These are phyloP conservation scores for Neria commutata DNA, from an alignment of 2,888 invertebrate genomes.

Conservation along the genomic window DNA sequence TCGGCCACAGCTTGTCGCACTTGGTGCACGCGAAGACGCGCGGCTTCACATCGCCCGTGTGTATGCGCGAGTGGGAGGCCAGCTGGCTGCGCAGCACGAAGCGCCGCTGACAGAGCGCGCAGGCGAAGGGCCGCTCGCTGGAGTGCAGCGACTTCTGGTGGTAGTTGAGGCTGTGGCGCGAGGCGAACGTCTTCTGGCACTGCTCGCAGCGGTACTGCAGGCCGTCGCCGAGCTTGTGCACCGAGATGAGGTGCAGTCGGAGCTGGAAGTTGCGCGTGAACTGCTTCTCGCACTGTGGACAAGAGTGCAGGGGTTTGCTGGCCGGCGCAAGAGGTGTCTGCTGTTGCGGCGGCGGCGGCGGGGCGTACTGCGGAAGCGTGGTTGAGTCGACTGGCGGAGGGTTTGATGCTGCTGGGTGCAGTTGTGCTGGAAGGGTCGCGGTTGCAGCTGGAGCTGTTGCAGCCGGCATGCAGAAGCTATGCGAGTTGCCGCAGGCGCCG, in stretches of 20 bases:
- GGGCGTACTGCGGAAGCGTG: neutral
- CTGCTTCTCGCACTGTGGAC: constrained; percentile 49
- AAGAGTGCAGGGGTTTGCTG: constrained; percentile 39
- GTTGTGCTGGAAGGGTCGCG: neutral
- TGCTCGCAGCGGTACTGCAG: constrained; percentile 44
- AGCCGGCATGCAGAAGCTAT: neutral
- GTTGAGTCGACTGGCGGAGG: too few species aligned
- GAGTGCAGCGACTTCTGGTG: constrained; percentile 49
- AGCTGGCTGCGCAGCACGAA: constrained; percentile 51
- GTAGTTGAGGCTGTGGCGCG: constrained; percentile 50
- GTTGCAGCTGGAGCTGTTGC: neutral
- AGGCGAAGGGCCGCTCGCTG: constrained; percentile 45
- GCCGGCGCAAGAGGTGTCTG: neutral
- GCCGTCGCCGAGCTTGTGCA: constrained; percentile 49
- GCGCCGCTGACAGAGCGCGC: constrained; percentile 42
- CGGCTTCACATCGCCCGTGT: constrained; percentile 49
- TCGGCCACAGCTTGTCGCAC: constrained; percentile 52
- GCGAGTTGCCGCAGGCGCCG: neutral
- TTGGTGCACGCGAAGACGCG: constrained; percentile 44
- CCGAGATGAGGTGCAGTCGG: constrained; percentile 47
- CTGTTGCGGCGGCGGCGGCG: neutral
- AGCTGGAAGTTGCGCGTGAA: constrained; percentile 54
- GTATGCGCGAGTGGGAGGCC: constrained; percentile 48
- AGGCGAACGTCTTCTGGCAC: constrained; percentile 49
- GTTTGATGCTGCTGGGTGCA: too few species aligned